Evolutionary conservation across 2,888 invertebrate species (phyloP), one percentile per base, ranked within the genome.

Genomic region (Athalia cordata): DNA sequence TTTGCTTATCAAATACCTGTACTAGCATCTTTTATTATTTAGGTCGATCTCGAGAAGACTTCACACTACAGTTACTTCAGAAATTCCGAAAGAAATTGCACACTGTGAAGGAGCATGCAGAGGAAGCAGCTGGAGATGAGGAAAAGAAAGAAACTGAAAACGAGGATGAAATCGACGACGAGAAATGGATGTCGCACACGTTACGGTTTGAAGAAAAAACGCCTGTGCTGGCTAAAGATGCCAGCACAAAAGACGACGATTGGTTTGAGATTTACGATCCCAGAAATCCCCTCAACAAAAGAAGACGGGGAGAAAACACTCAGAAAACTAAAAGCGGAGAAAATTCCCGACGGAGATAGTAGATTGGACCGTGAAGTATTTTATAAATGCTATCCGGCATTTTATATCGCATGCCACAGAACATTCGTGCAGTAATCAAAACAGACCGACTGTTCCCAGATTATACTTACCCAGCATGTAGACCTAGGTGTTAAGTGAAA

Each of bases 251-350:
- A 88, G 94, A 95, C 67, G 96, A 97, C 83, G 99, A 99, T 85
- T 97, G 99, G 96, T 99, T 98, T 88, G 98, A 98, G 88, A 97
- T 98, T 49, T 96, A 95, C 86, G 99, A 99, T 91, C 99, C 99
- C 0, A 92, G 99, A 81, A 99, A 99, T 92, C 96, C 98, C 0
- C 90, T 99, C 4, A 99, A 97, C 85, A 97, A 98, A 91, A 92
- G 99, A 72, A 94, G 98, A 88, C 92, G 99, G 77, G 97, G 90
- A 13, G 90, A 89, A 81, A 78, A 85, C 80, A 15, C 79, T 47
- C 9, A 76, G 5, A 81, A 81, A 78, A 11, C 52, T 15, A 52
- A 50, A 81, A 9, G 59, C 52, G 80, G 66, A 5, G 45, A 13
- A 29, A 76, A 78, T 13, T 81, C 80, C 7, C 81, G 77, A 43